Evolutionary conservation across 2,113 vertebrate species (phyloP), one percentile per base, ranked within the genome.

Genomic region (Ictalurus furcatus): DNA sequence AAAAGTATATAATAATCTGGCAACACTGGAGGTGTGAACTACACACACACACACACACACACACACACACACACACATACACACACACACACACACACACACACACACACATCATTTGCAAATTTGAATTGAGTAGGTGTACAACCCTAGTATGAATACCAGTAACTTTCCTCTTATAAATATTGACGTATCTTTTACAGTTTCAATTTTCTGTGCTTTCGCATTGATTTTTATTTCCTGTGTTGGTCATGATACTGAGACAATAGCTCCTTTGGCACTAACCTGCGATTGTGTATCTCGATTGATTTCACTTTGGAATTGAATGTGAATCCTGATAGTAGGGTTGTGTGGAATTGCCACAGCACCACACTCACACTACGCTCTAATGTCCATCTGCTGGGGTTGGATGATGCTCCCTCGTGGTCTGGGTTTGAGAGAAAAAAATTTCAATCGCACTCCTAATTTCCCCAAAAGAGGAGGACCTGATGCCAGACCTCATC

Each of bases 321-420:
- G 73, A 44, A 86, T 30, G 71, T 61, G 23, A 86, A 76, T 78
- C 34, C 71, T 78, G 85, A 78, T 86, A 37, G 56, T 28, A 61
- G 23, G 56, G 9, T 86, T 86, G 7, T 37, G 56, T 56, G 71
- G 3, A 58, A 59, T 17, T 59, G 19, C 37, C 30, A 59, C 85
- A 61, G 30, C 54, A 59, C 21, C 69, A 40, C 25, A 56, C 84
- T 73, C 28, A 9, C 19, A 6, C 30, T 21, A 25, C 58, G 61
- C 85, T 54, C 61, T 44, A 28, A 44, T 44, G 56, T 79, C 74
- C 74, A 87, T 87, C 74, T 82, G 63, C 61, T 82, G 0, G 44
- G 48, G n/a, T 48, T 48, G 23, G 12, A 76, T 30, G 19, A 37
- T 3, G n/a, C 21, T 44, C 2, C 34, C 85, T 40, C 6, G 3